Base-by-base conservation (phyloP, 2,888 invertebrate genomes). In the Cotesia congregata region DNA sequence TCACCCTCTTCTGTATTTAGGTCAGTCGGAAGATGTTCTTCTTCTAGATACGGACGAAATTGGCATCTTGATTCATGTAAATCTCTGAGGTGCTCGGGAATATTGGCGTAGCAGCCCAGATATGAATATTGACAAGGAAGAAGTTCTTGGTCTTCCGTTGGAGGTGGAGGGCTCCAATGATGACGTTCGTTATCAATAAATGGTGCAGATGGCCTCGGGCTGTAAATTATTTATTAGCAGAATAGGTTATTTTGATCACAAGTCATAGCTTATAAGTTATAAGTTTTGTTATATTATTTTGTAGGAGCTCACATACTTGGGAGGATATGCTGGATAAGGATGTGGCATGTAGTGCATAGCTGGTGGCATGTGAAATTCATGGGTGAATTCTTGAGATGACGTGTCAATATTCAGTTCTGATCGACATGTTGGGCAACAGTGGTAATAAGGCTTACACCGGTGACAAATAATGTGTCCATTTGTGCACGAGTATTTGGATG, bases 391-490 rank as follows among this genome's bases (percentile, higher is more conserved):
- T 0, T 77, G 61, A 6, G 80, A 71, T 39, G 78, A 74, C 75
- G 79, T 78, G 74, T 84, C 78, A 17, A 81, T 40, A 59, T 81
- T 72, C 75, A 88, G 73, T 4, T 85, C 80, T 39, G 81, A 79
- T 12, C 73, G 78, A 70, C 88, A 88, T 40, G 79, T 83, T 20
- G 87, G 86, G 77, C 88, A 88, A 30, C 77, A 75, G 79, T 82
- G 85, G 78, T 88, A 88, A 80, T 86, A 85, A 7, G 87, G 86
- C 76, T 87, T 88, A 82, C 88, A 88, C 6, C 88, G 85, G 68
- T 85, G 83, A 74, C 88, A 88, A 20, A 88, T 76, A 41, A 81
- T 81, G 81, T 88, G 88, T 5, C 79, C 79, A 65, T 86, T 86
- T 1, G 9, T 59, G 78, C 87, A 88, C 15, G 83, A 79, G 76